Base-by-base conservation (phyloP, 2,113 vertebrate genomes). In the Oryzias curvinotus region DNA sequence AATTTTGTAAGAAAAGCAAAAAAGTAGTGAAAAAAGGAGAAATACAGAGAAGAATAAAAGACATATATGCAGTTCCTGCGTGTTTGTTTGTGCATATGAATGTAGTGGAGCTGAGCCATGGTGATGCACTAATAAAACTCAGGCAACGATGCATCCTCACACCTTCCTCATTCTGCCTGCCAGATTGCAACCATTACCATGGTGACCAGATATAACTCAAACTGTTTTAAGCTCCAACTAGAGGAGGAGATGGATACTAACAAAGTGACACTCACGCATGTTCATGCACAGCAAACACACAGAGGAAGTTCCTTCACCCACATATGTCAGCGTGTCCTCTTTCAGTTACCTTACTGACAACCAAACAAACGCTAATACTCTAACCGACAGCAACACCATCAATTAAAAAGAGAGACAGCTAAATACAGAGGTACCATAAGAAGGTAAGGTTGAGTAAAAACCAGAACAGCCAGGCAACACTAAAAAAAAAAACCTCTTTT, bases 181-280 rank as follows among this genome's bases (percentile, higher is more conserved):
- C 70, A 44, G 83, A 87, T 92, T 71, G 80, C 85, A 89, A 83
- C 77, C 82, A 88, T 92, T 90, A 80, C 90, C 87, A 92, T 91
- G 89, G 90, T 69, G 61, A 92, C 87, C 78, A 86, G 89, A 90
- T 90, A 89, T 91, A 91, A 91, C 90, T 91, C 90, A 87, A 88
- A 90, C 86, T 88, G 83, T 90, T 91, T 91, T 90, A 87, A 89
- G 88, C 87, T 89, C 84, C 78, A 85, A 89, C 86, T 80, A 83
- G 81, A 88, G 83, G 75, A 85, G 78, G 74, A 88, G 84, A 89
- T 78, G 71, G 86, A 88, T 90, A 78, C 81, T 73, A 85, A 86
- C 76, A 85, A 84, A 87, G 77, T 87, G 74, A 75, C 75, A 77
- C 58, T n/a, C 62, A 69, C 55, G 49, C 62, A 75, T 71, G 43